phyloP scores from a whole-genome alignment of 2,797 vertebrate genomes.

The Eulemur mongoz region DNA sequence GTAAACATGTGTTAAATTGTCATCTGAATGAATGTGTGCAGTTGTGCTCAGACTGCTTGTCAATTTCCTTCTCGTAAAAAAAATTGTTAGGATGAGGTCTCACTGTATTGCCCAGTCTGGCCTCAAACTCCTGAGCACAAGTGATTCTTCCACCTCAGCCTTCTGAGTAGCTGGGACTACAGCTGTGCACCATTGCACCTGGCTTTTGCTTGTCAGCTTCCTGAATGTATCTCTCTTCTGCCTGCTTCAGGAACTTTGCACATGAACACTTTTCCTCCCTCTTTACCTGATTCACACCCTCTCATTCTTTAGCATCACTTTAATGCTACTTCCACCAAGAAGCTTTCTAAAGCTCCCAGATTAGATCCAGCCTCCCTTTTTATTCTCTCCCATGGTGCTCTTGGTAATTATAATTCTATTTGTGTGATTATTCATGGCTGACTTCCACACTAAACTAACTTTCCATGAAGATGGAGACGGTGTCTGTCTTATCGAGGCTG shows the following conservation, averaged over 20 bases:
- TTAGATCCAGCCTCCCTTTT: too few species aligned
- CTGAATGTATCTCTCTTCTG: neutral
- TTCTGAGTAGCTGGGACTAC: neutral
- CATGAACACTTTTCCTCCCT: neutral
- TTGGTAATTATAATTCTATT: neutral
- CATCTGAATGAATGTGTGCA: neutral
- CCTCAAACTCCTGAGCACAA: neutral
- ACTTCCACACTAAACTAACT: neutral
- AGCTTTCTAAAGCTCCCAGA: neutral
- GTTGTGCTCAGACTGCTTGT: neutral
- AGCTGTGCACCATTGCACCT: neutral
- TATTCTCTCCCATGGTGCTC: rapidly evolving
- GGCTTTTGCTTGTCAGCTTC: neutral
- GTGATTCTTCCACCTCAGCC: neutral
- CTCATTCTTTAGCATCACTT: neutral
- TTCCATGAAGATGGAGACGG: neutral
- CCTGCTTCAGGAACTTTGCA: neutral
- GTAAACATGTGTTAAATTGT: too few species aligned
- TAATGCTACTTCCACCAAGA: neutral
- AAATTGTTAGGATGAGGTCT: neutral
- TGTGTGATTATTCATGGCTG: neutral
- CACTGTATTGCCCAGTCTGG: neutral
- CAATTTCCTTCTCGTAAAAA: neutral
- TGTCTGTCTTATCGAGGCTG: neutral
- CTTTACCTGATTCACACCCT: neutral